Conservation (phyloP, 2,113 vertebrate species). For the Nothoprocta pentlandii region DNA sequence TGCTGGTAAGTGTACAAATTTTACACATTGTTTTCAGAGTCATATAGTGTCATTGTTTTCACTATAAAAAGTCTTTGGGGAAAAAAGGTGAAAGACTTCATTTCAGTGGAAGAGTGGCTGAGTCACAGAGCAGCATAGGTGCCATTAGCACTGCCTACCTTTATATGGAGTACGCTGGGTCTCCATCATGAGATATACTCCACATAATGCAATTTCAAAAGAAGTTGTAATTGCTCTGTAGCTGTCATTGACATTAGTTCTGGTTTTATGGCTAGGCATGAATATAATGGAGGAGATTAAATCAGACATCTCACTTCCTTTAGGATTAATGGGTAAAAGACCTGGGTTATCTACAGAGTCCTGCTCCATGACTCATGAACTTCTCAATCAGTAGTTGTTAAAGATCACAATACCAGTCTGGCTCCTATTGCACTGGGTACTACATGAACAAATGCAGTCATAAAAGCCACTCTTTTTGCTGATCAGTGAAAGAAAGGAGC, state of each 20-base stretch:
- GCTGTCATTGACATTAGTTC: background rate
- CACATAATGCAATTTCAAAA: background rate
- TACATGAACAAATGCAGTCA: background rate
- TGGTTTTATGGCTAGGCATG: fast-evolving
- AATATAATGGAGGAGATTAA: background rate
- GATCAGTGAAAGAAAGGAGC: background rate
- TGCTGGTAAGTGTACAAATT: background rate
- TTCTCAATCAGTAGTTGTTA: background rate
- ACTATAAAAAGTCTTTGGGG: fast-evolving
- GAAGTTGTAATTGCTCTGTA: background rate
- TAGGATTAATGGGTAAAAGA: background rate
- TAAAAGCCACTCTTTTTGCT: background rate
- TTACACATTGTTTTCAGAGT: background rate
- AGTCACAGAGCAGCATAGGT: background rate
- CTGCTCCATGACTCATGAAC: background rate
- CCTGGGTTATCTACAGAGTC: background rate
- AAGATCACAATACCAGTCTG: background rate
- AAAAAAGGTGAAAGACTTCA: background rate
- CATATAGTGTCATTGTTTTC: too few species aligned
- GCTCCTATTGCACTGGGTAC: background rate
- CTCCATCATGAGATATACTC: background rate
- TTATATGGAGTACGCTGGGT: background rate
- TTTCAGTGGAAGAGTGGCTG: background rate
- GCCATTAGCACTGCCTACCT: background rate
- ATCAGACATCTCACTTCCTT: background rate